Evolutionary conservation across 2,797 vertebrate species (phyloP).

Genomic region (Silurus lanzhouensis): DNA sequence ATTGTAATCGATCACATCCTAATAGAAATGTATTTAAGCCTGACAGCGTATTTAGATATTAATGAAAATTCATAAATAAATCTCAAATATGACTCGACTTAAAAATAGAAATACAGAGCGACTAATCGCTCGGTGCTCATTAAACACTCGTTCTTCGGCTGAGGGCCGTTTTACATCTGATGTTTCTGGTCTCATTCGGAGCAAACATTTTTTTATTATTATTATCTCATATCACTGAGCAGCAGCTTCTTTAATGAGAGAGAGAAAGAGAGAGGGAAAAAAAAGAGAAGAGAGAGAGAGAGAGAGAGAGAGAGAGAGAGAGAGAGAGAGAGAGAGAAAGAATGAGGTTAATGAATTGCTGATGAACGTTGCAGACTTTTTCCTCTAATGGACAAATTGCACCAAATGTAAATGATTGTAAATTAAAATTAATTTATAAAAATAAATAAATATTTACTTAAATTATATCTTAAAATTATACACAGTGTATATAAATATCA

Average conservation of each 20-base stretch:
- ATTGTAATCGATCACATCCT: background rate
- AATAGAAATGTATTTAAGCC: background rate
- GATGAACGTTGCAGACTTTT: background rate
- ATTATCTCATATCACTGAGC: constrained; percentile 1
- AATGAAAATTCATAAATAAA: too few relatives aligned
- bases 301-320: too few relatives aligned
- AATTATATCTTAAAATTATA: too few relatives aligned
- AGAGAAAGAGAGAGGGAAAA: background rate
- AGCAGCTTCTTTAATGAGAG: background rate
- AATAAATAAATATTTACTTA: too few relatives aligned
- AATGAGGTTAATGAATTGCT: background rate
- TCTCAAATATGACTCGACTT: too few relatives aligned
- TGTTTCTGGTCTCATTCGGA: background rate
- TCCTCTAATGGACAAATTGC: background rate
- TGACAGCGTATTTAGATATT: background rate
- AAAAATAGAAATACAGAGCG: background rate
- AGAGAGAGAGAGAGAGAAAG: too few relatives aligned
- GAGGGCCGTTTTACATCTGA: background rate
- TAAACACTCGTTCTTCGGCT: background rate
- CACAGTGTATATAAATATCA: too few relatives aligned
- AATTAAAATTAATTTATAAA: too few relatives aligned
- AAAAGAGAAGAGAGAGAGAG: too few relatives aligned
- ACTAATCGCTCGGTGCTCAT: background rate
- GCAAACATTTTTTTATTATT: background rate
- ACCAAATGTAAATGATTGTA: background rate